These are phyloP conservation scores for Miichthys miiuy DNA, from an alignment of 2,797 vertebrate genomes.

Conservation along the genomic window DNA sequence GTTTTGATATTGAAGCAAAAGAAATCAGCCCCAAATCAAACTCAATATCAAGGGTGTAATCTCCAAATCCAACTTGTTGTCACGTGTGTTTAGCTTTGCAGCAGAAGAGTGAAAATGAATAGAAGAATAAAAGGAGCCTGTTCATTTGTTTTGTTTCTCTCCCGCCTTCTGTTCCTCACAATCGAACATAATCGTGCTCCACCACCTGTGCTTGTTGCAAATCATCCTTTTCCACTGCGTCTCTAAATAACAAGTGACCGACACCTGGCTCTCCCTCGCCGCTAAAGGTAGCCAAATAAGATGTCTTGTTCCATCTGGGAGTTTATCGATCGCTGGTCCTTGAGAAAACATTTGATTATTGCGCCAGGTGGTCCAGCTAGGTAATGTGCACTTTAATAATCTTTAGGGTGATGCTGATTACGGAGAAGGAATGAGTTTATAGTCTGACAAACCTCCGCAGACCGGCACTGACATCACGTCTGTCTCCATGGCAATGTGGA, in stretches of 20 bases:
- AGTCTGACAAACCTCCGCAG: conserved; percentile 63
- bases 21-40: neutral
- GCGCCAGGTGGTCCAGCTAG: conserved; percentile 52
- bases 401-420: conserved; percentile 53
- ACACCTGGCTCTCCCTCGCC: conserved; percentile 16
- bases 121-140: conserved; percentile 16
- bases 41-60: conserved; percentile 1
- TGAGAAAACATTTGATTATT: conserved; percentile 45
- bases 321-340: conserved; percentile 49
- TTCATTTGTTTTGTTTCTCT: conserved; percentile 3
- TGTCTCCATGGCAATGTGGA: conserved; percentile 86
- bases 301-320: conserved; percentile 53
- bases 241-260: conserved; percentile 51
- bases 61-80: neutral
- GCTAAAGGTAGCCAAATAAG: conserved; percentile 53
- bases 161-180: conserved; percentile 32
- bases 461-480: conserved; percentile 84
- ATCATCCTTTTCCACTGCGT: conserved; percentile 46
- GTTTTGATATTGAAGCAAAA: no score
- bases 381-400: conserved; percentile 64
- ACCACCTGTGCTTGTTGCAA: conserved; percentile 55
- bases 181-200: conserved; percentile 44
- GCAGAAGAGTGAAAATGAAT: conserved; percentile 26
- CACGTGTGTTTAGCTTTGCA: neutral
- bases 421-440: conserved; percentile 50